These are phyloP conservation scores for Limnephilus auricula DNA, from an alignment of 2,888 invertebrate genomes.

Conservation along the genomic window DNA sequence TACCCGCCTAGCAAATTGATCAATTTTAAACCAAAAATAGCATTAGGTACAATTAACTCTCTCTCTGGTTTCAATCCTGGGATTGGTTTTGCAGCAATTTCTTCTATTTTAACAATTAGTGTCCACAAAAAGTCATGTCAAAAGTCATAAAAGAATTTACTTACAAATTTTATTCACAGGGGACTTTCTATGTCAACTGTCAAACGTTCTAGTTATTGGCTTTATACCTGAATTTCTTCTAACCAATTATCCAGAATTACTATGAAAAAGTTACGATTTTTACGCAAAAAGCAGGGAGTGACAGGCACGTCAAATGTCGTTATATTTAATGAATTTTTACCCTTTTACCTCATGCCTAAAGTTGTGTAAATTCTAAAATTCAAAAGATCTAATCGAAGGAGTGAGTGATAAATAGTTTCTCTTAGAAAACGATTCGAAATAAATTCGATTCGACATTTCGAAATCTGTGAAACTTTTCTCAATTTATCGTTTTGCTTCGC, in stretches of 20 bases:
- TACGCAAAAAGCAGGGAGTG: neutral
- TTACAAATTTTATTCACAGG: neutral
- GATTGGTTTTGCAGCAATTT: too few relatives aligned
- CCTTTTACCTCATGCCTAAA: neutral
- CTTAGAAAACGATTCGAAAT: neutral
- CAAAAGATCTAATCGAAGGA: neutral
- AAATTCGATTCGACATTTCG: neutral
- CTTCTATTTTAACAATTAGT: too few relatives aligned
- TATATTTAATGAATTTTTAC: neutral
- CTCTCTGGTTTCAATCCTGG: too few relatives aligned
- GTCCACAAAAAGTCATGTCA: neutral
- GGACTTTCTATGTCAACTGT: neutral
- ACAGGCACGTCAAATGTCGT: neutral
- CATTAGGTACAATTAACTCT: neutral
- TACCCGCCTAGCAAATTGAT: too few relatives aligned
- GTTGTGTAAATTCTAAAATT: neutral
- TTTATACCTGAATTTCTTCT: neutral
- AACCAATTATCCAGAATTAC: neutral
- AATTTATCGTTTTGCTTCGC: constrained; percentile 13
- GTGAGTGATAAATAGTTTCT: neutral
- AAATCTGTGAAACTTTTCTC: neutral
- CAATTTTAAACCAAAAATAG: neutral
- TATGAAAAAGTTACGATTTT: neutral
- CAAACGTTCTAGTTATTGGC: neutral
- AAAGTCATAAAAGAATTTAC: neutral